Percentiles rank a stretch among this genome's conserved stretches.
Evolutionary conservation across 2,113 vertebrate species (phyloP).

Genomic region (Myrmecophaga tridactyla): DNA sequence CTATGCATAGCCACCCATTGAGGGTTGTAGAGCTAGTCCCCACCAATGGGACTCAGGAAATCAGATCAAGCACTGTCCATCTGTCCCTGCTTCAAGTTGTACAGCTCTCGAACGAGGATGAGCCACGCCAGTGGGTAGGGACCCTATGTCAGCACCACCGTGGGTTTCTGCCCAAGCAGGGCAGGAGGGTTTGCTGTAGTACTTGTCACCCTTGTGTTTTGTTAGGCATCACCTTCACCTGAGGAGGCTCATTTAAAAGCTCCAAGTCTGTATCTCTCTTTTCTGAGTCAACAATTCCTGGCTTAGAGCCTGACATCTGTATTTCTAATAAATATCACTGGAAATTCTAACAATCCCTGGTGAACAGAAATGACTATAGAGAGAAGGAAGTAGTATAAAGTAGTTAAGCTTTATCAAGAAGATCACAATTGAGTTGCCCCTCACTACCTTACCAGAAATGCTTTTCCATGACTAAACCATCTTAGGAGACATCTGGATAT

Average conservation of each 20-base stretch:
- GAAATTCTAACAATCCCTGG: not conserved
- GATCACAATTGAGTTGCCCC: not conserved
- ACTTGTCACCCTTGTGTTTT: not conserved
- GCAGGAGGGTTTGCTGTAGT: no score
- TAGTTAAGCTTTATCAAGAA: not conserved
- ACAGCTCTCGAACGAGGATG: not conserved
- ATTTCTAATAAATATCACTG: not conserved
- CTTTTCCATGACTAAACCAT: no score
- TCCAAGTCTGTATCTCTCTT: not conserved
- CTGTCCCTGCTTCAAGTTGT: no score
- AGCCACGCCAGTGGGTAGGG: rapidly evolving
- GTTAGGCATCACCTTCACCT: rapidly evolving
- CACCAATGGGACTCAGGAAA: not conserved
- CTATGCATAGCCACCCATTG: rapidly evolving
- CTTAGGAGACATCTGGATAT: not conserved
- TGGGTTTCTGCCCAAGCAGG: not conserved
- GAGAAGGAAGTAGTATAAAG: not conserved
- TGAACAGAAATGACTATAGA: not conserved
- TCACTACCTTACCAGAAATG: not conserved
- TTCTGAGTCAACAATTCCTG: not conserved
- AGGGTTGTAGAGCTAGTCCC: no score
- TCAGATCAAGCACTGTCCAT: rapidly evolving
- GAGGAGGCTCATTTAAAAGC: not conserved
- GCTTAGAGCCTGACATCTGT: not conserved
- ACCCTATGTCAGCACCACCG: rapidly evolving